Conservation (phyloP, 2,888 invertebrate genomes). For the Hyppa rectilinea region DNA sequence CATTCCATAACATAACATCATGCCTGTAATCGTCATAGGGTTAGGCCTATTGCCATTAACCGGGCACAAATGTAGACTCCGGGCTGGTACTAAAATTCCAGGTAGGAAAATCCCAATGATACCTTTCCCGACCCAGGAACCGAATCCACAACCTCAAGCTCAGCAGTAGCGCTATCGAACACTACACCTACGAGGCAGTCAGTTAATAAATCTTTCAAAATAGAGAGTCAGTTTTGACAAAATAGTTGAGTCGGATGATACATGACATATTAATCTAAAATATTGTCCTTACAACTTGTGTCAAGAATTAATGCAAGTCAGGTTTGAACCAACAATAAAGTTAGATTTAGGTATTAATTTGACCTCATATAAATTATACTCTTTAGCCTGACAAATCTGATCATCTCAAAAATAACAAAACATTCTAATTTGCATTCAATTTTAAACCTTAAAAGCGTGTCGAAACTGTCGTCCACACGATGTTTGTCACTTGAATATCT, state of each 20-base stretch:
- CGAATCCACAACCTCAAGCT: too few relatives aligned
- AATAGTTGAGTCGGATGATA: too few relatives aligned
- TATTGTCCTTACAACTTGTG: neutral
- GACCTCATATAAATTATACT: neutral
- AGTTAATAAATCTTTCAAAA: neutral
- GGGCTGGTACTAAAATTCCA: too few relatives aligned
- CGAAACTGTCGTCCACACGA: slow-evolving; percentile 10
- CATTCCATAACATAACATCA: too few relatives aligned
- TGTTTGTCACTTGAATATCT: slow-evolving; percentile 46
- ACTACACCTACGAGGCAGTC: too few relatives aligned
- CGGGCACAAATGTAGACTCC: too few relatives aligned
- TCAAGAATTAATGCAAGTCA: neutral
- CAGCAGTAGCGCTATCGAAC: too few relatives aligned
- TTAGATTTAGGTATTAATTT: neutral
- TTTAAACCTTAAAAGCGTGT: neutral
- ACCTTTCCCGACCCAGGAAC: too few relatives aligned
- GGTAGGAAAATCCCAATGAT: too few relatives aligned
- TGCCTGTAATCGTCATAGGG: too few relatives aligned
- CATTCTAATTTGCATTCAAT: neutral
- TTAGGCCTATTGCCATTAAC: too few relatives aligned
- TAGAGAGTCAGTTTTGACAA: neutral
- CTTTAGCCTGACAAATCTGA: neutral
- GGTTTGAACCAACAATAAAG: neutral
- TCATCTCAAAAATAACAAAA: neutral
- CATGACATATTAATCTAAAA: neutral